Conservation (phyloP, 2,113 vertebrate species). For the Percina caprodes region DNA sequence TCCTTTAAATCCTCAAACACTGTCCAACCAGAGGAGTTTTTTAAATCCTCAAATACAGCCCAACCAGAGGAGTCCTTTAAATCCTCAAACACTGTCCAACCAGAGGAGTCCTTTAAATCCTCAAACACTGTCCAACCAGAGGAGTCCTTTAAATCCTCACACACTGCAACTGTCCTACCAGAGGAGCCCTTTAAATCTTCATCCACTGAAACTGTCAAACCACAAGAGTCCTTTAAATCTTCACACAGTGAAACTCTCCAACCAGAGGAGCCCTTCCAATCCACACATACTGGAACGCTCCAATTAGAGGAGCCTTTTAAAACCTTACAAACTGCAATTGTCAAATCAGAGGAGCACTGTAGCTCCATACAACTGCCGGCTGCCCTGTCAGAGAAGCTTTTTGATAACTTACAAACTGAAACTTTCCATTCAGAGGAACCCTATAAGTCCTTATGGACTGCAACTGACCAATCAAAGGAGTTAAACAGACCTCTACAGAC, state of each 20-base stretch:
- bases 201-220: conserved; percentile 6
- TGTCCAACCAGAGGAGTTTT: conserved; percentile 29
- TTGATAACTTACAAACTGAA: conserved; percentile 38
- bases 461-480: conserved; percentile 44
- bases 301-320: conserved; percentile 31
- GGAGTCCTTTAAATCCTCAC: conserved; percentile 3
- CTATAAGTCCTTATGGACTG: conserved; percentile 23
- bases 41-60: neutral
- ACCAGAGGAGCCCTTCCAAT: conserved; percentile 6
- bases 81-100: conserved; percentile 19
- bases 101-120: conserved; percentile 22
- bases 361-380: conserved; percentile 17
- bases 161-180: conserved; percentile 24
- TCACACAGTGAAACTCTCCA: conserved; percentile 7
- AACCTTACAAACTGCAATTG: neutral
- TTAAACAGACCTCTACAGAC: conserved; percentile 13
- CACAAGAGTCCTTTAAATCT: conserved; percentile 20
- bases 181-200: conserved; percentile 1
- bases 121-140: conserved; percentile 30
- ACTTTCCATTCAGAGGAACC: conserved; percentile 15
- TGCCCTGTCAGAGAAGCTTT: conserved; percentile 34
- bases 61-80: conserved; percentile 29
- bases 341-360: conserved; percentile 34
- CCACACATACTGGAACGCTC: neutral
- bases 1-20: neutral